These are phyloP conservation scores for Prietella phreatophila DNA, from an alignment of 2,113 vertebrate species.

Conservation along the genomic window DNA sequence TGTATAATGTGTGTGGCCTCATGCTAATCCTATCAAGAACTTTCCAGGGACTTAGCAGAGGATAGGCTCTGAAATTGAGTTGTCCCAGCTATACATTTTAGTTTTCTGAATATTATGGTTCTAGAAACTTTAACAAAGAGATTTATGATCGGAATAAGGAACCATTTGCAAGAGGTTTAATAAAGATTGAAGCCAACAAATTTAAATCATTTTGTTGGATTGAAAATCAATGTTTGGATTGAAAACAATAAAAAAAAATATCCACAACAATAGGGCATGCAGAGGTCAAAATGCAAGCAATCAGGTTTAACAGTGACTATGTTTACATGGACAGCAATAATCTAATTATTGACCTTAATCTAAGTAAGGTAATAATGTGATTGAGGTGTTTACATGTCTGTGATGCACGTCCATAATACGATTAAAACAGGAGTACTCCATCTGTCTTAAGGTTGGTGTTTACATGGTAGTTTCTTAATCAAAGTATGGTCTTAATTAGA, in stretches of 20 bases:
- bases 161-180: neutral
- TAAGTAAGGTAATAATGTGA: too few relatives aligned
- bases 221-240: too few relatives aligned
- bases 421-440: too few relatives aligned
- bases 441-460: too few relatives aligned
- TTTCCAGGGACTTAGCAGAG: conserved; percentile 32
- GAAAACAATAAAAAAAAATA: neutral
- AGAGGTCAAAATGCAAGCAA: neutral
- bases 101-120: neutral
- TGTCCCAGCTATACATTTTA: neutral
- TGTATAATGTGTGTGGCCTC: conserved; percentile 29
- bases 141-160: neutral
- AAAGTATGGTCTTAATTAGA: too few relatives aligned
- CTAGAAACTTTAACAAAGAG: neutral
- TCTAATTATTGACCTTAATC: too few relatives aligned
- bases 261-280: neutral
- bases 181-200: neutral
- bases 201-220: neutral
- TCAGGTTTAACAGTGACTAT: neutral
- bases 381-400: too few relatives aligned
- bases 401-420: too few relatives aligned
- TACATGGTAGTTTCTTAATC: too few relatives aligned
- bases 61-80: neutral
- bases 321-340: too few relatives aligned
- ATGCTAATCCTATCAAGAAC: conserved; percentile 47